Evolutionary conservation across 2,113 vertebrate genomes (phyloP), one percentile per base, ranked within the genome.

Genomic region (Mustela lutreola): DNA sequence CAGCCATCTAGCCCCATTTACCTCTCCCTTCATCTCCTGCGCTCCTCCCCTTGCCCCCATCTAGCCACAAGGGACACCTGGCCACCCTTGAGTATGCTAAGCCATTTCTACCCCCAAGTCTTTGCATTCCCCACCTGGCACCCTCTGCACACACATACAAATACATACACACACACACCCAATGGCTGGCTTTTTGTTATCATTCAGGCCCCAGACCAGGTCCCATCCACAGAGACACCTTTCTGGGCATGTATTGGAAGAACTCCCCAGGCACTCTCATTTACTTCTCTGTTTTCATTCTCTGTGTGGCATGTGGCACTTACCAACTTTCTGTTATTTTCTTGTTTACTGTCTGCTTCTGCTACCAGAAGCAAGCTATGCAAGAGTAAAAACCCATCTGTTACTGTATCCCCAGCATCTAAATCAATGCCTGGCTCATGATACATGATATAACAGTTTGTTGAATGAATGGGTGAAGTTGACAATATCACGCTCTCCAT

Each of bases 331-430:
- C 87, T 90, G 81, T 56, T 93, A 14, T 62, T 95, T 96, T 71
- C 85, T 93, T 89, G 63, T 93, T 95, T 92, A 85, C 65, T 89
- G 71, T 89, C 90, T 97, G 88, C 81, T 85, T 91, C 95, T 93
- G 87, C 96, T 76, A 94, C 67, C 84, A 95, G 84, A 96, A 91
- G 87, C 95, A 96, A 92, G 58, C 75, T 76, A 79, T 84, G 58
- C 65, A 31, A 88, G 84, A 95, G 71, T 4, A n/a, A 80, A 76
- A 31, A 15, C 83, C 83, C 97, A 91, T 92, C 97, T 98, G 97
- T 94, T 90, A 48, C 82, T 39, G 18, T 18, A 16, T 85, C 62
- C 65, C 65, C 15, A 31, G 75, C 12, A 26, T 92, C 84, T 58
- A 48, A 14, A 42, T 45, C 80, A 36, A 58, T 4, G 11, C 56